phyloP scores from a whole-genome alignment of 1,140 invertebrate species.

The Myzus persicae region DNA sequence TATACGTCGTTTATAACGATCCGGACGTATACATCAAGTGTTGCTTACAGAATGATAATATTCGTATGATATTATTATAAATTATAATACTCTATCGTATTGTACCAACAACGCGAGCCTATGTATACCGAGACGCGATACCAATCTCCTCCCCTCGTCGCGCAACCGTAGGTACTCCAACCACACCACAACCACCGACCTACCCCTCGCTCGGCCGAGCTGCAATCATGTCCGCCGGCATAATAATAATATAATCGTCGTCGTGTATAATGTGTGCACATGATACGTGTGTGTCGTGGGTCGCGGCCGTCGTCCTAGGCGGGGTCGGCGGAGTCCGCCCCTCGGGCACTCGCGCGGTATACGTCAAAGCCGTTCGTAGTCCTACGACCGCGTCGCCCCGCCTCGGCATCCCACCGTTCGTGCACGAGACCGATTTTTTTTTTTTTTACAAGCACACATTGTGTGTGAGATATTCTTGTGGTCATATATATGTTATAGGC shows the following conservation, averaged over 20 bases:
- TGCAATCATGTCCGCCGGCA: neutral
- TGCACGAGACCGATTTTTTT: neutral
- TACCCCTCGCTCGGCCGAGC: neutral
- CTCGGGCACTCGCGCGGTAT: neutral
- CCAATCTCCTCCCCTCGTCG: neutral
- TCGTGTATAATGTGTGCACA: neutral
- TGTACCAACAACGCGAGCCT: too few species aligned
- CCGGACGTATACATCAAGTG: too few species aligned
- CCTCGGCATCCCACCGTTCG: neutral
- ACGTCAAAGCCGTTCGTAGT: conserved; percentile 41
- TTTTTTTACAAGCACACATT: neutral
- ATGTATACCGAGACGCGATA: too few species aligned
- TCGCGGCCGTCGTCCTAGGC: neutral
- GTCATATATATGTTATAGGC: neutral
- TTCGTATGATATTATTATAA: neutral
- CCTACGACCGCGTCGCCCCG: neutral
- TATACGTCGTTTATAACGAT: too few species aligned
- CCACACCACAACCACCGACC: neutral
- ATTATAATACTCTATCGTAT: neutral
- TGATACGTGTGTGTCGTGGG: neutral
- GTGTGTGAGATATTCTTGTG: neutral
- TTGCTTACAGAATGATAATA: too few species aligned
- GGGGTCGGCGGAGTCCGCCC: conserved; percentile 31
- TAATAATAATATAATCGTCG: neutral
- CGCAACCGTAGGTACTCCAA: neutral